Evolutionary conservation across 2,888 invertebrate genomes (phyloP).

Genomic region (Saturnia japonica): DNA sequence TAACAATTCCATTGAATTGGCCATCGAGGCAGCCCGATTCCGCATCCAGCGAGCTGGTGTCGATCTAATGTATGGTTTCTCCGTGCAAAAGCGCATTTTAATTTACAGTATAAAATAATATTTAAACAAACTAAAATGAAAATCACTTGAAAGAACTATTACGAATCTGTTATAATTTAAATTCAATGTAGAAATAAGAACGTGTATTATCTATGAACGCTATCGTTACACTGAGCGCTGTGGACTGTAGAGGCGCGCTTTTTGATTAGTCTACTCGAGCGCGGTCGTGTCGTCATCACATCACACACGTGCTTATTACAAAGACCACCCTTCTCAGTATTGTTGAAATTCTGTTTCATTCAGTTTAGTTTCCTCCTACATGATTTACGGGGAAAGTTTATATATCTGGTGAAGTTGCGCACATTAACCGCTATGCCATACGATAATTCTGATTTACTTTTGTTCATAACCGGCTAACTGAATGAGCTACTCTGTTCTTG

Average conservation of each 20-base stretch:
- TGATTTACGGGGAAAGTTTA: conserved; percentile 31
- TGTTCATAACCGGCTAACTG: not conserved
- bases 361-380: conserved; percentile 42
- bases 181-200: conserved; percentile 36
- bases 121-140: conserved; percentile 33
- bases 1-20: conserved; percentile 73
- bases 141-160: conserved; percentile 31
- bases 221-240: conserved; percentile 66
- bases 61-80: conserved; percentile 67
- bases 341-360: conserved; percentile 40
- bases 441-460: not conserved
- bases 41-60: conserved; percentile 67
- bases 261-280: conserved; percentile 42
- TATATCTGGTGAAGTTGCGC: conserved; percentile 16
- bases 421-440: not conserved
- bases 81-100: conserved; percentile 76
- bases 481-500: not conserved
- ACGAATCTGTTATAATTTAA: conserved; percentile 28
- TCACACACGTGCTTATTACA: conserved; percentile 41
- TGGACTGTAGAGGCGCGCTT: conserved; percentile 37
- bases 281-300: conserved; percentile 45
- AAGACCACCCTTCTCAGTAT: conserved; percentile 62
- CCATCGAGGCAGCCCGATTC: conserved; percentile 63
- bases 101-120: conserved; percentile 39
- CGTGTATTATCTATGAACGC: conserved; percentile 64